Base-by-base conservation (phyloP, 1,140 invertebrate species). In the Cepaea nemoralis region DNA sequence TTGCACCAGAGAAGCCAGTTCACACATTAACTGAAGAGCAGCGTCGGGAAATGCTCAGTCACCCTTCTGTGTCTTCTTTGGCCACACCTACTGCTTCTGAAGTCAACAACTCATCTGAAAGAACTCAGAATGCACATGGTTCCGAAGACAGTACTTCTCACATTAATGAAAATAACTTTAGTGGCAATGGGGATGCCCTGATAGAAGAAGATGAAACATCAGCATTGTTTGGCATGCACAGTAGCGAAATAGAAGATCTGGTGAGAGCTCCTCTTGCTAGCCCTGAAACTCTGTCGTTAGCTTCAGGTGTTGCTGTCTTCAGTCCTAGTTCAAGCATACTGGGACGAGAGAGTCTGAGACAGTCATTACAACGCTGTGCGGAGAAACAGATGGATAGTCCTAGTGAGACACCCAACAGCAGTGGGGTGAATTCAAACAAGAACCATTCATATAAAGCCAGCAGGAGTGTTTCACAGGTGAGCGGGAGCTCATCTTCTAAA, bases 201-300 rank as follows among this genome's bases (percentile, higher is more conserved):
- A 69, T 78, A 8, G 59, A 78, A 22, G 66, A 78, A 31, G 69
- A 40, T 27, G 78, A 80, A 14, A 45, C 70, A 16, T 37, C 40
- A 1, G 35, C 22, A 0, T 33, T 70, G 27, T 71, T 80, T 80
- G 69, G 67, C 0, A 33, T 69, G 35, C 77, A 35, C 31, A 79
- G 66, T 1, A 69, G 40, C 69, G 77, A 79, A 45, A 79, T 63
- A 33, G 80, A 85, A 22, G 79, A 83, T 5, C 24, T 79, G 19
- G 83, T 84, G 24, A 80, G 94, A 33, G 96, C 96, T 0, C 96
- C 96, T 0, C 88, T 97, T 33, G 96, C 96, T 0, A 96, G 95
- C 39, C 96, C 96, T 0, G 96, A 97, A 89, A 96, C 95, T 0
- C 89, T 96, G 2, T 96, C 95, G 0, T 95, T 96, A 89, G 93